Conservation (phyloP, 1,140 invertebrate species). For the Rhynchophorus ferrugineus region DNA sequence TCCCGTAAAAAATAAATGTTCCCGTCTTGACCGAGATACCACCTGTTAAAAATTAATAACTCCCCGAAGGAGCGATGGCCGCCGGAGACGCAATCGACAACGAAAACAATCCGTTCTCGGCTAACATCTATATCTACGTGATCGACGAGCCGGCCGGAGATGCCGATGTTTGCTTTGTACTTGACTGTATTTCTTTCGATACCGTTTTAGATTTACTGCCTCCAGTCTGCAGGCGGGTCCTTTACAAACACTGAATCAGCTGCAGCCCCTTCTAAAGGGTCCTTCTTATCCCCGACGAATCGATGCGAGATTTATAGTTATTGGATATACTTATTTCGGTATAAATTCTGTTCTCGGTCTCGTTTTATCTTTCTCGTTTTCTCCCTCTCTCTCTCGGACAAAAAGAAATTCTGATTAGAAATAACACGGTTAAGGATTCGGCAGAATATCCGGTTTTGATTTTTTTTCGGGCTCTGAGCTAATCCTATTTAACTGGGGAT, state of each 20-base stretch:
- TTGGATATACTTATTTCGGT: slow-evolving; percentile 23
- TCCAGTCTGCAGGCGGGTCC: slow-evolving; percentile 19
- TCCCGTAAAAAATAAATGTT: too few relatives aligned
- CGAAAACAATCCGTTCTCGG: too few relatives aligned
- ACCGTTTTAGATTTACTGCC: slow-evolving; percentile 17
- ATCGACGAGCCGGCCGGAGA: slow-evolving; percentile 19
- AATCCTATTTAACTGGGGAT: too few relatives aligned
- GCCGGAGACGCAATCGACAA: too few relatives aligned
- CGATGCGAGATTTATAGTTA: slow-evolving; percentile 22
- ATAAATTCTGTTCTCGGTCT: slow-evolving; percentile 10
- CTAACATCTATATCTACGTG: slow-evolving; percentile 23
- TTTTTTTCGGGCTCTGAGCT: too few relatives aligned
- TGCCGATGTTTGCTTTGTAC: slow-evolving; percentile 23
- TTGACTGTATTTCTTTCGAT: slow-evolving; percentile 24
- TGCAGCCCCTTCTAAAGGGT: slow-evolving; percentile 17
- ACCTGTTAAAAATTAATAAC: too few relatives aligned
- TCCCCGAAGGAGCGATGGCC: too few relatives aligned
- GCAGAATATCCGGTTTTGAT: too few relatives aligned
- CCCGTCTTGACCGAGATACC: too few relatives aligned
- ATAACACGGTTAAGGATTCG: too few relatives aligned
- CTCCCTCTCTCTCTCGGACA: too few relatives aligned
- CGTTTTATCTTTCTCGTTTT: slow-evolving; percentile 6
- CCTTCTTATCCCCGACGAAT: slow-evolving; percentile 20
- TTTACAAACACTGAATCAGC: slow-evolving; percentile 25
- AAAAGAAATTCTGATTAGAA: too few relatives aligned